These are phyloP conservation scores for Serranus cabrilla DNA, from an alignment of 2,797 vertebrate species.

Conservation along the genomic window DNA sequence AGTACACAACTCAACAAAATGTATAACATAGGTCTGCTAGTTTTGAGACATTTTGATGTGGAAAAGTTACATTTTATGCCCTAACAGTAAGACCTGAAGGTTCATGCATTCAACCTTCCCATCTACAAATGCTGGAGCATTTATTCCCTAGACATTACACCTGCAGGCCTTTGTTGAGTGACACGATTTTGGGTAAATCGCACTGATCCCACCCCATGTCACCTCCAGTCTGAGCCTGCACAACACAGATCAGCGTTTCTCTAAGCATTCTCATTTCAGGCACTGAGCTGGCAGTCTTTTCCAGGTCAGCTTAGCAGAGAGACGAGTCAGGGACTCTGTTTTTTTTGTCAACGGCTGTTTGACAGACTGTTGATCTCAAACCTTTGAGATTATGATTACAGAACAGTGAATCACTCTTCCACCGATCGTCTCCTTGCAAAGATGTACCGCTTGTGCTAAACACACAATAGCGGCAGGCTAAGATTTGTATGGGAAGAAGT, in stretches of 20 bases:
- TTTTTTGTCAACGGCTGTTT: constrained; percentile 30
- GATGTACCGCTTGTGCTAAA: constrained; percentile 8
- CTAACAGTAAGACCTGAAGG: neutral
- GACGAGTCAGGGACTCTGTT: constrained; percentile 10
- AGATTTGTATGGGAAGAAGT: neutral
- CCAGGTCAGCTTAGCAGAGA: constrained; percentile 36
- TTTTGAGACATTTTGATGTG: too few species aligned
- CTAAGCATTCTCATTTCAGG: constrained; percentile 15
- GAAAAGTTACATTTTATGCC: neutral
- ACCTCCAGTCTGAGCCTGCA: constrained; percentile 45
- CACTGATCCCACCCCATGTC: constrained; percentile 44
- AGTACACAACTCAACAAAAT: too few species aligned
- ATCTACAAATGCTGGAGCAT: neutral
- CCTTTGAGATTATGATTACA: constrained; percentile 23
- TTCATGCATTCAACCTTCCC: neutral
- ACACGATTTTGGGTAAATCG: constrained; percentile 23
- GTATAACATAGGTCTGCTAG: too few species aligned
- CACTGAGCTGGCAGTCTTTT: constrained; percentile 52
- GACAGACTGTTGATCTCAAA: constrained; percentile 35
- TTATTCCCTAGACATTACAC: constrained; percentile 31
- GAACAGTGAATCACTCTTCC: constrained; percentile 11
- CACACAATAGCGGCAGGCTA: neutral
- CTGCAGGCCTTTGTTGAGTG: constrained; percentile 32
- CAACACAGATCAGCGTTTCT: constrained; percentile 47
- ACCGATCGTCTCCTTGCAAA: too few species aligned